Evolutionary conservation across 2,797 vertebrate genomes (phyloP).

Genomic region (Rhynchotus rufescens): DNA sequence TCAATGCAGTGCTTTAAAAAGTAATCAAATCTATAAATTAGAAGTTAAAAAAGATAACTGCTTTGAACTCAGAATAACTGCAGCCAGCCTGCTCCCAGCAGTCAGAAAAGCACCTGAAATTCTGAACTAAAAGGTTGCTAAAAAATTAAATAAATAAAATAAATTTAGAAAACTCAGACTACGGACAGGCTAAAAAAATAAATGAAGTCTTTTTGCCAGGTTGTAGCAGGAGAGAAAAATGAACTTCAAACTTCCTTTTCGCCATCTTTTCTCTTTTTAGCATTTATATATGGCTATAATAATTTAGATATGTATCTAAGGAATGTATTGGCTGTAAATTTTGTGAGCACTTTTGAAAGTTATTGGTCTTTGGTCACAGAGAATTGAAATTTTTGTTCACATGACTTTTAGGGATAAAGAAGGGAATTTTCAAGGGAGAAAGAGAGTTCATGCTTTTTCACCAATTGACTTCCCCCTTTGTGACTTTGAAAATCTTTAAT

Average conservation of each 20-base stretch:
- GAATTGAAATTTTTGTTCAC: background rate
- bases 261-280: background rate
- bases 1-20: background rate
- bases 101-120: background rate
- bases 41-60: background rate
- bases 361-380: background rate
- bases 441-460: background rate
- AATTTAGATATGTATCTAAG: background rate
- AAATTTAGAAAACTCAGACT: background rate
- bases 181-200: background rate
- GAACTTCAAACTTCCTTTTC: background rate
- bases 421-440: background rate
- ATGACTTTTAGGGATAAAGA: background rate
- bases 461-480: background rate
- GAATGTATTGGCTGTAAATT: background rate
- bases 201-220: background rate
- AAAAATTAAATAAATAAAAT: background rate
- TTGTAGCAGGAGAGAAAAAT: background rate
- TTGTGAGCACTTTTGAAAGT: background rate
- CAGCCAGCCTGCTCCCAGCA: background rate
- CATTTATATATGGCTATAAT: background rate
- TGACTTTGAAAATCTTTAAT: background rate
- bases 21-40: conserved; percentile 19
- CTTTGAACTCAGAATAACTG: background rate
- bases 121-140: background rate